Evolutionary conservation across 2,888 invertebrate genomes (phyloP), one percentile per base, ranked within the genome.

Genomic region (Dysmachus trigonus): DNA sequence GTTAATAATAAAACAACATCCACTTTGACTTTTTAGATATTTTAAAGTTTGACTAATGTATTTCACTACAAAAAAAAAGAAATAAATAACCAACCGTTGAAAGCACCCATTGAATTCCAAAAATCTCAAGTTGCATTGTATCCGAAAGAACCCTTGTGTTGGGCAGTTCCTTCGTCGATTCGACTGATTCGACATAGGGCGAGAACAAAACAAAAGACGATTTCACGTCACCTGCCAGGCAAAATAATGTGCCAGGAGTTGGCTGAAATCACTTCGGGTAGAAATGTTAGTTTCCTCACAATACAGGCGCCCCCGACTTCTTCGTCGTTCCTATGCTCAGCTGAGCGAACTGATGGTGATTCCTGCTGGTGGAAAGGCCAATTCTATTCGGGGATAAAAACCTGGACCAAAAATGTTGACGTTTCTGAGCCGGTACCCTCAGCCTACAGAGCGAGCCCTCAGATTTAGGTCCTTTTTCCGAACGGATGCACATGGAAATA

Each of bases 191-290:
- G 90, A 89, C 89, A 91, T 90, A 91, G 91, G 91, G 91, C 91
- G 91, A 90, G 90, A 87, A 72, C 87, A 88, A 90, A 91, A 92
- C 92, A 92, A 92, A 90, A 89, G 90, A 90, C 91, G 91, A 91
- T 91, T 92, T 90, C 90, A 90, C 91, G 91, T 92, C 92, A 92
- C 92, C 92, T 92, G 92, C 92, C 92, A 91, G 27, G 87, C 87
- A 87, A 87, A 85, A 87, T 88, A 82, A 86, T 86, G 81, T 71
- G 85, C 85, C 53, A 74, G 76, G 53, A 76, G 41, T 47, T 74
- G 71, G 62, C 62, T 83, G 72, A 41, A 83, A 72, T 71, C 27
- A 38, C 72, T 41, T 72, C 27, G 35, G 38, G 72, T 30, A 72
- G 72, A 72, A 72, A 72, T 83, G 71, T 72, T 72, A 83, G 72